Evolutionary conservation across 2,797 vertebrate genomes (phyloP).

Genomic region (Danio choprae): DNA sequence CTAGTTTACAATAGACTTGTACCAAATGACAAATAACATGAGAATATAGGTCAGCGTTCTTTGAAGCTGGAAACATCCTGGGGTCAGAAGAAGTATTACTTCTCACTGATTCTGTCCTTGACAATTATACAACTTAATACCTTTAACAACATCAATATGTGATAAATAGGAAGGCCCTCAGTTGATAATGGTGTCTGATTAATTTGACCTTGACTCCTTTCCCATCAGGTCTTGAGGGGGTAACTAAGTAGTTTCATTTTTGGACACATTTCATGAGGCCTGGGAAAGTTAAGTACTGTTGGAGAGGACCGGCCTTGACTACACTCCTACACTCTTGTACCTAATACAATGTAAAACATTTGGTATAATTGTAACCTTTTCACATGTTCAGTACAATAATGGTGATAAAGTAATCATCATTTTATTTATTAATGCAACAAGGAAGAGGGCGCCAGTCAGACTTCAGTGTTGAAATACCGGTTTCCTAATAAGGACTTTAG

Average conservation of each 20-base stretch:
- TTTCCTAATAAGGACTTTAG: not conserved
- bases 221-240: not conserved
- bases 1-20: constrained; percentile 17
- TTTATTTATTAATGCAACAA: not conserved
- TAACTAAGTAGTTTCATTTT: constrained; percentile 27
- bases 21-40: constrained; percentile 39
- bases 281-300: not conserved
- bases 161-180: constrained; percentile 7
- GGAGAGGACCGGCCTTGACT: constrained; percentile 20
- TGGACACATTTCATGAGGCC: constrained; percentile 4
- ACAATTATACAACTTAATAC: constrained; percentile 10
- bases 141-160: constrained; percentile 9
- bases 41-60: constrained; percentile 35
- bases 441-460: not conserved
- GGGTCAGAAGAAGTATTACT: constrained; percentile 24
- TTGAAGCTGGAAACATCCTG: constrained; percentile 33
- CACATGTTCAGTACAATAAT: not conserved
- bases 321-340: constrained; percentile 12
- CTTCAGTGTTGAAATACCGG: not conserved
- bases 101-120: constrained; percentile 25
- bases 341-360: constrained; percentile 22
- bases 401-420: not conserved
- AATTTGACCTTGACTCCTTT: constrained; percentile 29
- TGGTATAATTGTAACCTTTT: constrained; percentile 13
- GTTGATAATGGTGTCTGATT: constrained; percentile 16